Evolutionary conservation across 2,888 invertebrate species (phyloP).

Genomic region (Spodoptera exigua): DNA sequence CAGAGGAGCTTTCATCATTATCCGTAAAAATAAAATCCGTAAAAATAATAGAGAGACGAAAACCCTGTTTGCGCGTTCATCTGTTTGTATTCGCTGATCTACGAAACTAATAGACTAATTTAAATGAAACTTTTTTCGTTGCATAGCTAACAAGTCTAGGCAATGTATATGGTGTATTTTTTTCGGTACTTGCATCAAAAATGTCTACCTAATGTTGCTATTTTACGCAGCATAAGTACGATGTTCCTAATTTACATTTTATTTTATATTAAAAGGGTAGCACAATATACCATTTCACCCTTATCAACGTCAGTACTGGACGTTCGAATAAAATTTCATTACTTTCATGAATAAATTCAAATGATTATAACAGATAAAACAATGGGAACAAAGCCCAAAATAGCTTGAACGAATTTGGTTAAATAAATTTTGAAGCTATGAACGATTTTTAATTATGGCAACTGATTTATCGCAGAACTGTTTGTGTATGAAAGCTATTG

Average conservation of each 20-base stretch:
- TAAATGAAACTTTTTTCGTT: too few relatives aligned
- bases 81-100: too few relatives aligned
- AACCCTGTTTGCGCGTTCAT: too few relatives aligned
- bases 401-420: neutral
- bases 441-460: constrained; percentile 22
- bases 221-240: neutral
- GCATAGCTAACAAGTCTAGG: too few relatives aligned
- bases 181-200: too few relatives aligned
- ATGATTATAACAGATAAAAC: neutral
- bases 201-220: too few relatives aligned
- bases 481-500: constrained; percentile 36
- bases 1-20: too few relatives aligned
- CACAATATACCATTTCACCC: constrained; percentile 25
- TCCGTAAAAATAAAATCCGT: too few relatives aligned
- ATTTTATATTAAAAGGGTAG: constrained; percentile 20
- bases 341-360: constrained; percentile 13
- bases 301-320: constrained; percentile 42
- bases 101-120: too few relatives aligned
- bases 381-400: constrained; percentile 7
- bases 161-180: too few relatives aligned
- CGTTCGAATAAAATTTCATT: constrained; percentile 19
- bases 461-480: constrained; percentile 15
- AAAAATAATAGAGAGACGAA: too few relatives aligned
- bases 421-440: constrained; percentile 2
- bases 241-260: constrained; percentile 13